Conservation (phyloP, 1,140 invertebrate species). For the Plutomurus gul region DNA sequence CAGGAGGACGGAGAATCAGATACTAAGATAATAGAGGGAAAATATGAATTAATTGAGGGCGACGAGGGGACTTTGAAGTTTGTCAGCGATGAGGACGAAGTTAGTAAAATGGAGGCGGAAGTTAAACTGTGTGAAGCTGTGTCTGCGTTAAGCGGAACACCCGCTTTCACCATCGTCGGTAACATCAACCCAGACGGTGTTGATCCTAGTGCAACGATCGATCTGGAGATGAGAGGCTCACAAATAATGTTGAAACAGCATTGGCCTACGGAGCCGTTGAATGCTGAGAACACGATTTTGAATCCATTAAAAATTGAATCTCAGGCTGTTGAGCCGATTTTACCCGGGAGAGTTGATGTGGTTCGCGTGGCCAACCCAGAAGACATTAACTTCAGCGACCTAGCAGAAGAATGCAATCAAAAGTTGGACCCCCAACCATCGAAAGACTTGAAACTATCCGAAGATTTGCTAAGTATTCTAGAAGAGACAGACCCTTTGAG, state of each 20-base stretch:
- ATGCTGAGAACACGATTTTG: neutral
- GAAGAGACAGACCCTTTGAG: conserved; percentile 67
- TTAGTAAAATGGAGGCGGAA: neutral
- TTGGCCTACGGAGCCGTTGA: too few species aligned
- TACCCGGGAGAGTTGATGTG: neutral
- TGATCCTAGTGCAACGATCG: too few species aligned
- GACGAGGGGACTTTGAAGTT: too few species aligned
- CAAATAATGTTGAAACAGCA: too few species aligned
- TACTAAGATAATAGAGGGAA: too few species aligned
- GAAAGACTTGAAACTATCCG: neutral
- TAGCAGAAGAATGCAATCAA: neutral
- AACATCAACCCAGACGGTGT: neutral
- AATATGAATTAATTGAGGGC: neutral
- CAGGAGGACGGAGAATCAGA: too few species aligned
- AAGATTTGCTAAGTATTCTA: conserved; percentile 38
- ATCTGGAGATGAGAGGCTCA: too few species aligned
- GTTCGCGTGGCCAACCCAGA: neutral
- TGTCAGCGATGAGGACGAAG: neutral
- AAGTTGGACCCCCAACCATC: neutral
- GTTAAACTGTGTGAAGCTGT: neutral
- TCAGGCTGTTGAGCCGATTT: neutral
- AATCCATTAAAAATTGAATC: neutral
- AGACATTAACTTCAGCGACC: neutral
- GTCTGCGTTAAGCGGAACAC: neutral
- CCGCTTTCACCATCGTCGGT: neutral